Evolutionary conservation across 2,113 vertebrate species (phyloP).

Genomic region (Coptodon rendalli): DNA sequence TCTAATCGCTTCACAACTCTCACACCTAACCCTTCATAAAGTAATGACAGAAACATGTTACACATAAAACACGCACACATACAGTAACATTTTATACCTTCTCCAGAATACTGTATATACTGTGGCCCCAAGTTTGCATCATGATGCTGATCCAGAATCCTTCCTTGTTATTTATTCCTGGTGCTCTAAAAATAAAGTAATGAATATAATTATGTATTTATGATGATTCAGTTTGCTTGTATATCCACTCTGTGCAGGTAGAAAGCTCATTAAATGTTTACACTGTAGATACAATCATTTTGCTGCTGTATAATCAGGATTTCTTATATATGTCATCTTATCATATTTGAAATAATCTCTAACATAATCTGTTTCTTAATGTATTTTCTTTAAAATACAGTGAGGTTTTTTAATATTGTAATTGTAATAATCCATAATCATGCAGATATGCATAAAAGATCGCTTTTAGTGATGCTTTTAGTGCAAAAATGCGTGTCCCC

Average conservation of each 20-base stretch:
- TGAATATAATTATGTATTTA: background rate
- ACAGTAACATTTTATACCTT: background rate
- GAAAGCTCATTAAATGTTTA: fast-evolving
- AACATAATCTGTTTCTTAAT: background rate
- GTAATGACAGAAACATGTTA: no score
- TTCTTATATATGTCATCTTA: background rate
- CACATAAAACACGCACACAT: background rate
- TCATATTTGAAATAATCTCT: background rate
- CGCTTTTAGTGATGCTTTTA: fast-evolving
- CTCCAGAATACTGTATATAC: fast-evolving
- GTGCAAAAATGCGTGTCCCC: background rate
- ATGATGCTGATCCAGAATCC: fast-evolving
- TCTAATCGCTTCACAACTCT: background rate
- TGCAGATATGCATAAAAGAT: background rate
- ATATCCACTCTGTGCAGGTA: background rate
- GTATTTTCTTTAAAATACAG: background rate
- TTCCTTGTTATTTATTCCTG: background rate
- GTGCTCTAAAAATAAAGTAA: background rate
- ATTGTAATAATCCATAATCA: fast-evolving
- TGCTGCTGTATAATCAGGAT: background rate
- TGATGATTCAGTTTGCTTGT: background rate
- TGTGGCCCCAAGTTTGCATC: background rate
- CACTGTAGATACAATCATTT: background rate
- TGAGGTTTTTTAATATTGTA: background rate
- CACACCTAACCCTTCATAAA: background rate